Evolutionary conservation across 2,888 invertebrate genomes (phyloP), one percentile per base, ranked within the genome.

Genomic region (Cryptocephalus primarius): DNA sequence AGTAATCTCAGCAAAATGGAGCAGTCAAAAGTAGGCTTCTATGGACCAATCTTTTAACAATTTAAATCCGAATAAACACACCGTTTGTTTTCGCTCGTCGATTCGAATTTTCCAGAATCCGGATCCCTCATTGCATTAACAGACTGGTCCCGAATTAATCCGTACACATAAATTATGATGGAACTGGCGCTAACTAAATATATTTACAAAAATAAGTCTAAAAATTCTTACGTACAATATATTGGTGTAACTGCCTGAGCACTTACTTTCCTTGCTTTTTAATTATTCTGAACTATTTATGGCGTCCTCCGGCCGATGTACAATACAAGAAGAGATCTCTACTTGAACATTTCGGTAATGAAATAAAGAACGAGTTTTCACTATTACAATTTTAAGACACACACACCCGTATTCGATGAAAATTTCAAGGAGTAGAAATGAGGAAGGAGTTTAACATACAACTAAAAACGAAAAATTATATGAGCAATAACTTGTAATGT

Each of bases 141-240:
- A 22, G 22, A 22, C 22, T 22, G 22, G 22, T 22, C 22, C 22
- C 6, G 22, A 22, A 22, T 55, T 50, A 47, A 48, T 54, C 56
- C 52, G 41, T 53, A 55, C 52, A 61, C 57, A 60, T 59, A 61
- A 60, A 61, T 61, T 58, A 59, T 55, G 54, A 50, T 55, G 51
- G 49, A 64, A 65, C 65, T 67, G 66, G 66, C 66, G 62, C 66
- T 65, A 66, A 61, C 62, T 55, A 54, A 66, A 61, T 66, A 67
- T 67, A 67, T 67, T 63, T 67, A 68, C 65, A 66, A 67, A 67
- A 67, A 67, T 67, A 67, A 66, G 62, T 67, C 65, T 65, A 64
- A 61, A 60, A 57, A 57, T 53, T 62, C 61, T 60, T 64, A 60
- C 57, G 58, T 59, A 59, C 57, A 60, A 33, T 42, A 52, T 48